phyloP scores from a whole-genome alignment of 2,888 invertebrate species.

The Pseudococcus jackbeardsleyi region DNA sequence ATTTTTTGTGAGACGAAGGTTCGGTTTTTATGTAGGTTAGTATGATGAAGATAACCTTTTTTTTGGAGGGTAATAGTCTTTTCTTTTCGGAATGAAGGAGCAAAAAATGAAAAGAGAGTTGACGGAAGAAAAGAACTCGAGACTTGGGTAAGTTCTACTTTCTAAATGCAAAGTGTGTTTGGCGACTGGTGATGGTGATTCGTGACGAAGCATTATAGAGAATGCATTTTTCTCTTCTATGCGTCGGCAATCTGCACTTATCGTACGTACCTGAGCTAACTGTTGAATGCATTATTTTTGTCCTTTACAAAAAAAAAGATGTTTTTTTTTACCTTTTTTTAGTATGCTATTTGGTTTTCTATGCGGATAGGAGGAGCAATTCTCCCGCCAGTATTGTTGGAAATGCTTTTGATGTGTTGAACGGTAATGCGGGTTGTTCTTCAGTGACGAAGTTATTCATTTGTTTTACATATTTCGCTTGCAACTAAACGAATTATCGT shows the following conservation, averaged over 20 bases:
- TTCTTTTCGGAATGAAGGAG: neutral
- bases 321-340: neutral
- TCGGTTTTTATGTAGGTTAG: neutral
- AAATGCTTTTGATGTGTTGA: conserved; percentile 7
- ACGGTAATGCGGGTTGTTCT: conserved; percentile 26
- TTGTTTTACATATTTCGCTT: neutral
- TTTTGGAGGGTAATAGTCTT: neutral
- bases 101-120: neutral
- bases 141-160: neutral
- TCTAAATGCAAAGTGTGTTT: conserved; percentile 5
- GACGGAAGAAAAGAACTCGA: neutral
- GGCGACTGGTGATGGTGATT: neutral
- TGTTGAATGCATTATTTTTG: neutral
- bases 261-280: neutral
- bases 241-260: neutral
- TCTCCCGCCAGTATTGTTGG: conserved; percentile 16
- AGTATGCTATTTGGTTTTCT: neutral
- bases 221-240: neutral
- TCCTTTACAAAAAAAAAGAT: neutral
- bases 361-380: conserved; percentile 13
- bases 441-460: neutral
- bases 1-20: too few species aligned
- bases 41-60: neutral
- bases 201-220: neutral
- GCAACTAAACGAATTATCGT: conserved; percentile 1